Evolutionary conservation across 2,888 invertebrate species (phyloP).

Genomic region (Mellilla xanthometata): DNA sequence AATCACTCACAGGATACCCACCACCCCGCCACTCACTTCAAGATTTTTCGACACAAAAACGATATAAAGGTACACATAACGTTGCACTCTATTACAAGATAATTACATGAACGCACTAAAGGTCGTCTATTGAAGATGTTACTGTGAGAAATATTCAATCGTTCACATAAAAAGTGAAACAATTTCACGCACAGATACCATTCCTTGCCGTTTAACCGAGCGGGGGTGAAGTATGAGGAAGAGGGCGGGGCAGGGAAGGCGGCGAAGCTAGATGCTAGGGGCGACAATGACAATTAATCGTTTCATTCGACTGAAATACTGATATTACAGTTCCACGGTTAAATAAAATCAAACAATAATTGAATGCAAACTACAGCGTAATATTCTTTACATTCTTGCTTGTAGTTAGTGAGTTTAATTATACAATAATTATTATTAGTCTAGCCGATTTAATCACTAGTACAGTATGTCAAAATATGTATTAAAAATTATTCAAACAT

Average conservation of each 20-base stretch:
- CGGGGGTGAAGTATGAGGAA: slow-evolving; percentile 34
- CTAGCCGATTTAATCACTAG: no score
- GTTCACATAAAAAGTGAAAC: slow-evolving; percentile 70
- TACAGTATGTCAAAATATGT: no score
- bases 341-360: no score
- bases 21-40: slow-evolving; percentile 59
- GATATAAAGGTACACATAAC: slow-evolving; percentile 59
- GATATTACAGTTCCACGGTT: no score
- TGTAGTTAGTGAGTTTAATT: no score
- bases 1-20: slow-evolving; percentile 71
- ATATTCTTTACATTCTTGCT: no score
- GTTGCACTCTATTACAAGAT: slow-evolving; percentile 39
- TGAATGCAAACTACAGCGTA: no score
- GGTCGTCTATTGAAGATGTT: slow-evolving; percentile 48
- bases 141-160: slow-evolving; percentile 64
- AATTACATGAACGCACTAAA: slow-evolving; percentile 49
- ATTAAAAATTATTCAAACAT: no score
- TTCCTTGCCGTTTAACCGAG: slow-evolving; percentile 56
- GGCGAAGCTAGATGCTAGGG: neutral
- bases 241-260: slow-evolving; percentile 36
- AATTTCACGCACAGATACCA: slow-evolving; percentile 75
- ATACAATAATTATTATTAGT: no score
- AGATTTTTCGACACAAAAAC: slow-evolving; percentile 58
- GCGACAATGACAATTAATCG: no score
- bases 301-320: no score